Conservation (phyloP, 2,113 vertebrate species). For the Garra rufa region DNA sequence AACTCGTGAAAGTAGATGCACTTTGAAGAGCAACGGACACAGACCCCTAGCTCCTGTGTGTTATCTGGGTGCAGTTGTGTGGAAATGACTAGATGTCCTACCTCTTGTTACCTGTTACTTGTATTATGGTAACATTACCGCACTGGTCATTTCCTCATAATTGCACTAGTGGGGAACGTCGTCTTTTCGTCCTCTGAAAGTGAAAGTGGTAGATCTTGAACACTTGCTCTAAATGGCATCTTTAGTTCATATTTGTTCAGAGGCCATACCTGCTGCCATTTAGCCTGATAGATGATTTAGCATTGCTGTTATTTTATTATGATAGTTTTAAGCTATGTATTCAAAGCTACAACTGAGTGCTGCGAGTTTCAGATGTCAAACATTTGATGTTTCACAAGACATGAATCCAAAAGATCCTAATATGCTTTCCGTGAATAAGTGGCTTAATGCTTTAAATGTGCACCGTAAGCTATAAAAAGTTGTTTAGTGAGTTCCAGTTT, state of each 20-base stretch:
- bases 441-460: neutral
- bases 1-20: constrained; percentile 76
- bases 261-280: constrained; percentile 38
- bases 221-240: neutral
- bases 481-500: constrained; percentile 10
- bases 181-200: constrained; percentile 54
- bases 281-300: constrained; percentile 3
- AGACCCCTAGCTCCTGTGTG: constrained; percentile 56
- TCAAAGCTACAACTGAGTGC: constrained; percentile 29
- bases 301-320: constrained; percentile 40
- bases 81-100: constrained; percentile 80
- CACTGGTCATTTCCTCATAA: constrained; percentile 80
- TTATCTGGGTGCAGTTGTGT: constrained; percentile 73
- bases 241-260: constrained; percentile 19
- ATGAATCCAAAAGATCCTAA: constrained; percentile 18
- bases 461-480: neutral
- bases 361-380: constrained; percentile 2
- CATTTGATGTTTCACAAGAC: constrained; percentile 25
- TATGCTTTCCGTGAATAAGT: constrained; percentile 9
- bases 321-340: constrained; percentile 31
- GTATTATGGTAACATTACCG: constrained; percentile 81
- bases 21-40: constrained; percentile 72
- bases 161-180: constrained; percentile 63
- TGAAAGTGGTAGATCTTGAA: constrained; percentile 12
- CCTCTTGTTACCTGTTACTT: constrained; percentile 83